A percentile compares a stretch with the other conserved stretches of the same genome.
Conservation (phyloP, 2,113 vertebrate species). For the Serinus canaria region DNA sequence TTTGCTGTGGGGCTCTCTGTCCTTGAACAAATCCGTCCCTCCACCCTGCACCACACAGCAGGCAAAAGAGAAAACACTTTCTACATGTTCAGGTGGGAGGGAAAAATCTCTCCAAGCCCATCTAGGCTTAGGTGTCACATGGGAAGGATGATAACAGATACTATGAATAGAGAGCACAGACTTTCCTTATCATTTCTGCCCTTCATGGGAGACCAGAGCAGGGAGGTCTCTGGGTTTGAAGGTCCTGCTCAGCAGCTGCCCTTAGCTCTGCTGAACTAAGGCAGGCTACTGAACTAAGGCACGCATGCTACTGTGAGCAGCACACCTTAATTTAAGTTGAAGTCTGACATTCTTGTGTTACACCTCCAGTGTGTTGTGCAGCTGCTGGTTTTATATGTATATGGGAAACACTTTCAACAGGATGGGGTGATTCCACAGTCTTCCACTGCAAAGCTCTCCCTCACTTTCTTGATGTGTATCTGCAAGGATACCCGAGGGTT, state of each 20-base stretch:
- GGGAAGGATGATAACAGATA: background rate
- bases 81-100: background rate
- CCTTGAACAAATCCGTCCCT: background rate
- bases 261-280: background rate
- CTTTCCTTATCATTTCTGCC: background rate
- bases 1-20: background rate
- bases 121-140: background rate
- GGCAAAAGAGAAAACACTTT: background rate
- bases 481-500: background rate
- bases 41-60: background rate
- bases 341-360: background rate
- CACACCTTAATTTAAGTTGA: fast-evolving
- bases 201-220: background rate
- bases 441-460: background rate
- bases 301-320: background rate
- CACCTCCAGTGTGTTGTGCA: background rate
- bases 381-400: background rate
- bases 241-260: background rate
- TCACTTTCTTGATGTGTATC: background rate
- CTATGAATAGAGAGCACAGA: background rate
- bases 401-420: background rate
- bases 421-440: background rate
- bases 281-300: background rate
- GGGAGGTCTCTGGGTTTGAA: background rate
- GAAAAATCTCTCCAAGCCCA: background rate